Evolutionary conservation across 2,888 invertebrate species (phyloP), one percentile per base, ranked within the genome.

Genomic region (Spialia ferax): DNA sequence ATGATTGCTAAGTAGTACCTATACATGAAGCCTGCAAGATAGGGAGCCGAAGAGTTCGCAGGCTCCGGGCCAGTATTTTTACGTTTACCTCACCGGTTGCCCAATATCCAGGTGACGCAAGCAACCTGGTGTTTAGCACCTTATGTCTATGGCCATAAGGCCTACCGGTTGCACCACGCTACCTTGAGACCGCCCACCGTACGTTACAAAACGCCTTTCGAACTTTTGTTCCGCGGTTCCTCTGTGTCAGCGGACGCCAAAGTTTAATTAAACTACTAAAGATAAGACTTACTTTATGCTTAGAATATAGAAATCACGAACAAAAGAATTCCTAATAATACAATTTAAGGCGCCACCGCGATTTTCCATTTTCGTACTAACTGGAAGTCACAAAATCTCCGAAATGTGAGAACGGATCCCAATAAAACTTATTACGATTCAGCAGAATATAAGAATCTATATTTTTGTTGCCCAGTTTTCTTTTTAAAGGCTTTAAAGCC

Each of bases 21-120:
- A 35, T 5, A 35, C 13, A 35, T 35, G 35, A 35, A 35, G 13
- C 13, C 35, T 38, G 15, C 38, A 38, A 38, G n/a, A 38, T 38
- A 54, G 63, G 63, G 63, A 63, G 63, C 42, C 63, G 26, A 18
- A 15, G 29, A 55, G 32, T 48, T 60, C 60, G 26, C 48, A 60
- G 48, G 42, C 59, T 45, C 42, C 23, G 57, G 50, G 57, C 57
- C 64, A 38, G 42, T 74, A 75, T 78, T 77, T 76, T 72, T 75
- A 75, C 66, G 66, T 59, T 66, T 61, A 38, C 66, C 66, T 74
- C 76, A 77, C 71, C 59, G 75, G 74, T 80, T 81, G 78, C 77
- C 69, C 77, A 82, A 83, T 71, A 77, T 79, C 81, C 82, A 76
- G 69, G 76, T 82, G 79, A 76, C 75, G 82, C 74, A 81, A 79